A percentile compares a stretch with the other conserved stretches of the same genome.
phyloP scores from a whole-genome alignment of 2,797 vertebrate genomes.

The Balearica regulorum region DNA sequence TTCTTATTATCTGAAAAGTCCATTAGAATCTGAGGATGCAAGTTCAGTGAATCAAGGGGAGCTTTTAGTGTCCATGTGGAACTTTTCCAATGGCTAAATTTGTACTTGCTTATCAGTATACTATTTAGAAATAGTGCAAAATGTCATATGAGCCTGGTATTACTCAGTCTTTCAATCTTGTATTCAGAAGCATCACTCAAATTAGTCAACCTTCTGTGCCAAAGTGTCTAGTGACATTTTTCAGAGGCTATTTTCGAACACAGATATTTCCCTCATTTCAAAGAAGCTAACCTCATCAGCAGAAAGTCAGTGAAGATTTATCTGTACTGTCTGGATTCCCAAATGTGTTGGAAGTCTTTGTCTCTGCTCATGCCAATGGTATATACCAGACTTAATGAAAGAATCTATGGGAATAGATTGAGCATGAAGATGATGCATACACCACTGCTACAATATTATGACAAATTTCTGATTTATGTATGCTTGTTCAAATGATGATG shows the following conservation, averaged over 20 bases:
- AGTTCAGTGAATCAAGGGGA: neutral
- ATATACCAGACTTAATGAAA: neutral
- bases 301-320: conserved; percentile 30
- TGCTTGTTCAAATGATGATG: neutral
- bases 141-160: neutral
- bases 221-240: conserved; percentile 6
- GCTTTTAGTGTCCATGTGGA: neutral
- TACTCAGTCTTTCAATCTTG: neutral
- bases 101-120: neutral
- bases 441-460: neutral
- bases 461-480: neutral
- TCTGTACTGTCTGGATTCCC: neutral
- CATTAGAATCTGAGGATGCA: neutral
- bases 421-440: neutral
- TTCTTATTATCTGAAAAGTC: neutral
- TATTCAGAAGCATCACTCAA: neutral
- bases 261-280: neutral
- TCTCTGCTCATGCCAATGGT: neutral
- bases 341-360: conserved; percentile 4
- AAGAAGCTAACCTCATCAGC: conserved; percentile 9
- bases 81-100: neutral
- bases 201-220: neutral
- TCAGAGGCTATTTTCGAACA: conserved; percentile 15
- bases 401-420: neutral
- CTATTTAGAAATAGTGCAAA: neutral